Base-by-base conservation (phyloP, 2,113 vertebrate species). In the Pelodiscus sinensis region DNA sequence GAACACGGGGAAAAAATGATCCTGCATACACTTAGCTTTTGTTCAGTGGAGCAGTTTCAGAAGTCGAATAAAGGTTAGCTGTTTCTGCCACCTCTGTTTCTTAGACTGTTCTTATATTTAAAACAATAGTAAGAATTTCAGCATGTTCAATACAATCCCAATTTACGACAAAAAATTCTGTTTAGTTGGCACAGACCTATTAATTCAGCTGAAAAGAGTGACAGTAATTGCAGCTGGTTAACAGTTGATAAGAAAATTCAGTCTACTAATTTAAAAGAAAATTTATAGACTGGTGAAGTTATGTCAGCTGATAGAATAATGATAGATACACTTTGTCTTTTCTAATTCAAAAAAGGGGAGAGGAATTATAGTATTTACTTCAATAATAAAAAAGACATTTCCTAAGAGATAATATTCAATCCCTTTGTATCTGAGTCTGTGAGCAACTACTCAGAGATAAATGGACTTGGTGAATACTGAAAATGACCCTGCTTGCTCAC, bases 191-290 rank as follows among this genome's bases (percentile, higher is more conserved):
- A 95, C 73, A 96, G 79, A 79, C 29, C 62, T 91, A 82, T 93
- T 97, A 97, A 92, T 68, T 84, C 62, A 14, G 68, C 27, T 91
- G 88, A 86, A 86, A 78, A 94, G 96, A 94, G 25, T 88, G 93
- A 89, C 80, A 92, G 85, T 86, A 86, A 95, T 82, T 93, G 88
- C 90, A 92, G 92, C 88, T 87, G 94, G 88, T 86, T 87, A 93
- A 89, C 73, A 65, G 21, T 35, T 96, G 94, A 91, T 92, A 95
- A 97, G 96, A 50, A 93, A 95, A 83, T 19, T 84, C 25, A 0
- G 57, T 68, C 90, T 82, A 80, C 85, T 94, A 84, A 94, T 95
- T 95, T 93, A 84, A 95, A 95, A 94, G 71, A 90, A 52, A 92
- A 96, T 84, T 38, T 93, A 81, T 82, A 84, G 55, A 24, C 55